phyloP scores from a whole-genome alignment of 2,797 vertebrate genomes.

The Alcedo quadribrachys region DNA sequence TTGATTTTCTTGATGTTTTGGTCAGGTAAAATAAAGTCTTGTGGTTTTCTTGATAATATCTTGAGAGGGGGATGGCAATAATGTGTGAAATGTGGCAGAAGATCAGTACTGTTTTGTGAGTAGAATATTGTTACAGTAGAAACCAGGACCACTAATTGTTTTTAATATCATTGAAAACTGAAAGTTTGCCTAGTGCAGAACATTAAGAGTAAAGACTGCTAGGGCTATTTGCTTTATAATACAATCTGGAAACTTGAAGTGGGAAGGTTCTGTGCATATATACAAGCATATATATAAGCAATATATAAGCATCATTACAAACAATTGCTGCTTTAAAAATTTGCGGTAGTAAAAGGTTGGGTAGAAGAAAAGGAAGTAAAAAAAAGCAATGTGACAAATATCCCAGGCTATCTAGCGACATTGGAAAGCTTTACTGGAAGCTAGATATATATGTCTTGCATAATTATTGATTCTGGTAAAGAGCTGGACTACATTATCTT shows the following conservation, averaged over 20 bases:
- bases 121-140: background rate
- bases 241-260: background rate
- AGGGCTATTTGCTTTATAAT: background rate
- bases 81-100: background rate
- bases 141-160: background rate
- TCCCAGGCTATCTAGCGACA: background rate
- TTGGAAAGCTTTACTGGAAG: background rate
- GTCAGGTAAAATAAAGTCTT: slow-evolving; percentile 26
- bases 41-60: background rate
- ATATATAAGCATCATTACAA: background rate
- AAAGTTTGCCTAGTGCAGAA: background rate
- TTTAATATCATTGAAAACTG: background rate
- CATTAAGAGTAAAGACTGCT: background rate
- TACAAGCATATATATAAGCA: background rate
- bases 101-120: background rate
- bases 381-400: background rate
- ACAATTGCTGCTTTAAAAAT: background rate
- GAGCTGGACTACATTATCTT: background rate
- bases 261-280: background rate
- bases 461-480: background rate
- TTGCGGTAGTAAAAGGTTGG: background rate
- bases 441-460: background rate
- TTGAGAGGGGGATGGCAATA: background rate
- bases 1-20: slow-evolving; percentile 27
- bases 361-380: background rate